Evolutionary conservation across 2,113 vertebrate genomes (phyloP).

Genomic region (Helogale parvula): DNA sequence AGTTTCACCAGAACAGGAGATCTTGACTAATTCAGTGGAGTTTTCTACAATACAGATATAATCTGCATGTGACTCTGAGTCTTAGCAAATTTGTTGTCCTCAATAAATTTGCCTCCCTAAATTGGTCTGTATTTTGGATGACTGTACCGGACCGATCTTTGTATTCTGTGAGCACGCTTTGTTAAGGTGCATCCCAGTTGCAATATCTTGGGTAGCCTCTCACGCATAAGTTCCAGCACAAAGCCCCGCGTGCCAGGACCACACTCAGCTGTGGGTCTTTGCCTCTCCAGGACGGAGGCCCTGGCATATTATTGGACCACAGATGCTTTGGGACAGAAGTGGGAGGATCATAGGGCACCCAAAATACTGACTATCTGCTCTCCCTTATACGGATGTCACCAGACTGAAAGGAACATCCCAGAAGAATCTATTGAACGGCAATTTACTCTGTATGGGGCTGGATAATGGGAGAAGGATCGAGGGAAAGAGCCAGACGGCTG

Average conservation of each 20-base stretch:
- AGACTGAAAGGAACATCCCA: background rate
- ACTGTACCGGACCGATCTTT: background rate
- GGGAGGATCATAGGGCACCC: too few species aligned
- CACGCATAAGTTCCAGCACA: background rate
- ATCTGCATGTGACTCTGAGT: background rate
- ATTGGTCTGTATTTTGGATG: background rate
- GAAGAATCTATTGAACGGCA: background rate
- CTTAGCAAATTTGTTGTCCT: background rate
- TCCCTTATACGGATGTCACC: background rate
- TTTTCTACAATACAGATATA: background rate
- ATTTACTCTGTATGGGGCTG: background rate
- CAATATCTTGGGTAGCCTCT: background rate
- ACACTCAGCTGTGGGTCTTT: too few species aligned
- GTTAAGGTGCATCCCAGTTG: background rate
- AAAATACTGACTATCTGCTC: background rate
- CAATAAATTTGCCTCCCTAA: background rate
- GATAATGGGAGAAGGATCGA: background rate
- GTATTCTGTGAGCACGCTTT: background rate
- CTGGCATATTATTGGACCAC: background rate
- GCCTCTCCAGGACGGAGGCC: accelerated
- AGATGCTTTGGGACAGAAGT: background rate
- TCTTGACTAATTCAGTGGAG: background rate
- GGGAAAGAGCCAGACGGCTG: background rate
- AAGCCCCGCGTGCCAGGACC: too few species aligned
- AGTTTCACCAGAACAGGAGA: background rate